phyloP scores from a whole-genome alignment of 2,888 invertebrate genomes.

The Pachycephus smyrnensis region DNA sequence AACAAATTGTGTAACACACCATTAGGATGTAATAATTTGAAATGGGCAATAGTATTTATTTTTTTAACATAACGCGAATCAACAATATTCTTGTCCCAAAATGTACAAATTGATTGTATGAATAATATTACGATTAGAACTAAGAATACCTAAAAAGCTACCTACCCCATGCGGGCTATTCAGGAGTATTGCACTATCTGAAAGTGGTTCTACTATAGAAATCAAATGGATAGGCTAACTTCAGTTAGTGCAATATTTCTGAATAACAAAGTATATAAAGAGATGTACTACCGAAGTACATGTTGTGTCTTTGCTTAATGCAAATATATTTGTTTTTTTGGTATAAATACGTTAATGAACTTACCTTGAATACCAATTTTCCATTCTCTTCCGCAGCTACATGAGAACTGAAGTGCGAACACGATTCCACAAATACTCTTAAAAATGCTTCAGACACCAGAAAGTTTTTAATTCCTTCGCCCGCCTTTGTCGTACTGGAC shows the following conservation, averaged over 20 bases:
- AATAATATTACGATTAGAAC: not conserved
- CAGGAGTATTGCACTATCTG: too few species aligned
- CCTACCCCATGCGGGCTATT: too few species aligned
- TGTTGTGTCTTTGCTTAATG: not conserved
- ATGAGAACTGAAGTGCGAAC: slow-evolving; percentile 37
- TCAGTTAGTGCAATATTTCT: not conserved
- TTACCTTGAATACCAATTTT: slow-evolving; percentile 65
- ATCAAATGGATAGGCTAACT: not conserved
- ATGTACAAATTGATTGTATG: too few species aligned
- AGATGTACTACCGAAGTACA: not conserved
- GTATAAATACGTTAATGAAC: slow-evolving; percentile 1
- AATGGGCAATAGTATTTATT: not conserved
- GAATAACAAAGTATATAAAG: not conserved
- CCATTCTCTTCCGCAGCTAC: slow-evolving; percentile 61
- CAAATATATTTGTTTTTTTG: slow-evolving; percentile 3
- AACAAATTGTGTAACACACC: slow-evolving; percentile 67
- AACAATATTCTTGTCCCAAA: not conserved
- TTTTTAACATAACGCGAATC: too few species aligned
- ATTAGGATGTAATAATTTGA: slow-evolving; percentile 55
- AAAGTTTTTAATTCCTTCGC: slow-evolving; percentile 74
- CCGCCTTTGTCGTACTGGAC: slow-evolving; percentile 62
- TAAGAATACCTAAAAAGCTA: not conserved
- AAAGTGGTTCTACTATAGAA: too few species aligned
- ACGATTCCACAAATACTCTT: slow-evolving; percentile 78
- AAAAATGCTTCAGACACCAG: slow-evolving; percentile 84